Conservation (phyloP, 2,113 vertebrate genomes). For the Brachyistius frenatus region DNA sequence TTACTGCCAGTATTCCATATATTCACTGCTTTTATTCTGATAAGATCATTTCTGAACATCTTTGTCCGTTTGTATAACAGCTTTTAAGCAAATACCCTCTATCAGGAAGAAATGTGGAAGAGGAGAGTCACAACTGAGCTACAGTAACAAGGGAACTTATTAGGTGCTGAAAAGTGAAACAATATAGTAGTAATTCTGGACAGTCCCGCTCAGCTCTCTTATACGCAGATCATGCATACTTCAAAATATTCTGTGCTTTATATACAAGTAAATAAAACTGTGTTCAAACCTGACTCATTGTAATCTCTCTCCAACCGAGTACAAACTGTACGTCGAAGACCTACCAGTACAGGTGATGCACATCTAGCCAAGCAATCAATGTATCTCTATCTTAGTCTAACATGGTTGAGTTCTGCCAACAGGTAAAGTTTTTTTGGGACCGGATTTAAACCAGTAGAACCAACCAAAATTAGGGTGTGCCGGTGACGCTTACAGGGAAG, state of each 20-base stretch:
- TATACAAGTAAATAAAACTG: background rate
- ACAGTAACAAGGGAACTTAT: conserved; percentile 10
- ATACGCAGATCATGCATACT: background rate
- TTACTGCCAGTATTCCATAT: conserved; percentile 25
- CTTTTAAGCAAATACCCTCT: conserved; percentile 60
- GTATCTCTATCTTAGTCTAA: too few relatives aligned
- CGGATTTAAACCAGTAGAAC: background rate
- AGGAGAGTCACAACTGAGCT: conserved; percentile 19
- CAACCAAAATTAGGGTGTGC: background rate
- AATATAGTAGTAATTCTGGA: background rate
- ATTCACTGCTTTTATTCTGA: conserved; percentile 15
- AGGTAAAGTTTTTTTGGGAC: background rate
- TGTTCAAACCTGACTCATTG: background rate
- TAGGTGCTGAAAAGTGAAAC: background rate
- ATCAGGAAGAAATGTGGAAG: conserved; percentile 70
- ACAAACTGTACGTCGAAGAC: background rate
- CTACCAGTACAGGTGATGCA: background rate
- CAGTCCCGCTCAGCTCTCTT: background rate
- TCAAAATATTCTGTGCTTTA: conserved; percentile 2
- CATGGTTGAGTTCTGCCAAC: background rate
- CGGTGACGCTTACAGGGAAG: conserved; percentile 9
- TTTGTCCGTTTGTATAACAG: conserved; percentile 43
- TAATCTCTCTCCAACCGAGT: background rate
- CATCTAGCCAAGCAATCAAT: background rate
- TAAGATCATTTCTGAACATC: conserved; percentile 12